Evolutionary conservation across 2,113 vertebrate species (phyloP), one percentile per base, ranked within the genome.

Genomic region (Tiliqua scincoides): DNA sequence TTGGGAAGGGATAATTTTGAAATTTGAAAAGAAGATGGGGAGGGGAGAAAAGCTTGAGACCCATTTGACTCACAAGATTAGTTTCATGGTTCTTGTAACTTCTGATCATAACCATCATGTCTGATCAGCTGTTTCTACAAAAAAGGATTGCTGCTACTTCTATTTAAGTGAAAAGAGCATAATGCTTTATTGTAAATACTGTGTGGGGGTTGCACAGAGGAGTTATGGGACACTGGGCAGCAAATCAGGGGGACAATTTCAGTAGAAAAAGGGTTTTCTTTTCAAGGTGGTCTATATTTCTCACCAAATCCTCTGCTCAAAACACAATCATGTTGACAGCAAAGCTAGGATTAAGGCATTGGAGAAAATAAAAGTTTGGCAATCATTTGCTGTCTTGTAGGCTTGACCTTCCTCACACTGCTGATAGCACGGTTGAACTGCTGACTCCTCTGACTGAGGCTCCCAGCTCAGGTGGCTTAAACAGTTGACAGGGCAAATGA

Each of bases 401-500:
- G 54, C 74, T 89, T 93, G 89, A 92, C 88, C 88, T 91, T 86
- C 72, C n/a, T 87, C 0, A 0, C 82, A 74, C 1, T 0, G 3
- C 85, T 77, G 86, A 88, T 91, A 73, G 84, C 72, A 83, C 82
- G 87, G 85, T 61, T 86, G 90, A 94, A 80, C 68, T 87, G 43
- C 35, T 87, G 79, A 27, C 90, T 84, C 72, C 74, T 90, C 86
- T 88, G 30, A 15, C 82, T 0, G 6, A 88, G 75, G 61, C 85
- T 92, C 68, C 82, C 65, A 76, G 85, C 79, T 89, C 85, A 87
- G 79, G 86, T 85, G 91, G 79, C 85, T 93, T 93, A 77, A 92
- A 89, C 82, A 88, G 89, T 87, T 90, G 91, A 90, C 91, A 93
- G 91, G 91, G 92, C 91, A 91, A 93, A 86, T 92, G 92, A 91